phyloP scores from a whole-genome alignment of 2,797 vertebrate species.

The Erpetoichthys calabaricus region DNA sequence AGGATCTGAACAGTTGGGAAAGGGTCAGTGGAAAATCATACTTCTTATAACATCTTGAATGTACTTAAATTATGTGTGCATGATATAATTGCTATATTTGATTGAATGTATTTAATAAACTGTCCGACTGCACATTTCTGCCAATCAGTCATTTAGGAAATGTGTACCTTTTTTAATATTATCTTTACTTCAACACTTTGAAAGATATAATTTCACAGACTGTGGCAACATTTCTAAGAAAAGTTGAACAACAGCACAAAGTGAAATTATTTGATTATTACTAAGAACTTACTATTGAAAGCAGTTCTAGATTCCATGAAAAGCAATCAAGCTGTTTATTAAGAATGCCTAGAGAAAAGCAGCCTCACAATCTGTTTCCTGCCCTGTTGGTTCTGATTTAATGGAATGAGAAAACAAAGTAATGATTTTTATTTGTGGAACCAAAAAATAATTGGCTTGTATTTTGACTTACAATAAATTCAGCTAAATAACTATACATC shows the following conservation, averaged over 20 bases:
- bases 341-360: background rate
- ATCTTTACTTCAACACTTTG: too few species aligned
- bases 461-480: background rate
- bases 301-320: conserved; percentile 1
- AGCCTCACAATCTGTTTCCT: background rate
- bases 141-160: too few species aligned
- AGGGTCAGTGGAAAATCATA: too few species aligned
- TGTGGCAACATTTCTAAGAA: background rate
- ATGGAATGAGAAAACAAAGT: background rate
- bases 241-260: background rate
- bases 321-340: conserved; percentile 2
- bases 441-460: background rate
- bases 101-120: too few species aligned
- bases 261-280: conserved; percentile 3
- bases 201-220: too few species aligned
- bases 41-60: too few species aligned
- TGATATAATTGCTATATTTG: too few species aligned
- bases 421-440: background rate
- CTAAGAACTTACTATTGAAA: background rate
- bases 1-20: too few species aligned
- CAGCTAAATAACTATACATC: background rate
- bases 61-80: too few species aligned
- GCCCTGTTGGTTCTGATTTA: background rate
- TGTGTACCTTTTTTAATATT: too few species aligned
- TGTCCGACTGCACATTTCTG: too few species aligned